Percentiles rank a stretch among this genome's conserved stretches.
Evolutionary conservation across 2,888 invertebrate genomes (phyloP).

Genomic region (Caenorhabditis plicata): DNA sequence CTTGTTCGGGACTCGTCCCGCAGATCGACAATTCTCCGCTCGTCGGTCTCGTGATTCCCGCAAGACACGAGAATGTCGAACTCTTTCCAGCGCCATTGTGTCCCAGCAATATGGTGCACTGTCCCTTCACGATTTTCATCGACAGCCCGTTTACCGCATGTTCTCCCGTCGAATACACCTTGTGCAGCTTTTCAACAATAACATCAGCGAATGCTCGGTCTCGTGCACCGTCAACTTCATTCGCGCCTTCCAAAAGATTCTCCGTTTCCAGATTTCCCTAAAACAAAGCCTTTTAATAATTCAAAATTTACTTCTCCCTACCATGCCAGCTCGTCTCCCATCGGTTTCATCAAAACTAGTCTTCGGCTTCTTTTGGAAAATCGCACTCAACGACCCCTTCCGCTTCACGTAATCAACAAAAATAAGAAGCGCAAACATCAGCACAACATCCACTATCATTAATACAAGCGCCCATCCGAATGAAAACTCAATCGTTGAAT

Average conservation of each 20-base stretch:
- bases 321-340: no score
- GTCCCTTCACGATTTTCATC: constrained; percentile 55
- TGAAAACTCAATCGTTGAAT: constrained; percentile 35
- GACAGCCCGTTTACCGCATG: constrained; percentile 57
- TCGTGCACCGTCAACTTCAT: constrained; percentile 45
- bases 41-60: constrained; percentile 52
- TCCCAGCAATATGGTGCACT: constrained; percentile 62
- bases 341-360: no score
- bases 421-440: constrained; percentile 27
- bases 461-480: constrained; percentile 55
- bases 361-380: no score
- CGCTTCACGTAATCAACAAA: constrained; percentile 28
- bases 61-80: constrained; percentile 51
- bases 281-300: not conserved
- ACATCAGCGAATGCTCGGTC: constrained; percentile 48
- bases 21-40: constrained; percentile 47
- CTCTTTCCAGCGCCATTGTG: constrained; percentile 64
- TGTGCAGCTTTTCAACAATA: constrained; percentile 43
- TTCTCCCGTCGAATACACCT: constrained; percentile 46
- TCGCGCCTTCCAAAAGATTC: constrained; percentile 23
- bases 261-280: not conserved
- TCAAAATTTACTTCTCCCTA: not conserved
- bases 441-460: constrained; percentile 54
- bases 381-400: constrained; percentile 2
- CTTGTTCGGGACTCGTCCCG: constrained; percentile 36